Evolutionary conservation across 2,797 vertebrate species (phyloP).

Genomic region (Buceros bicornis): DNA sequence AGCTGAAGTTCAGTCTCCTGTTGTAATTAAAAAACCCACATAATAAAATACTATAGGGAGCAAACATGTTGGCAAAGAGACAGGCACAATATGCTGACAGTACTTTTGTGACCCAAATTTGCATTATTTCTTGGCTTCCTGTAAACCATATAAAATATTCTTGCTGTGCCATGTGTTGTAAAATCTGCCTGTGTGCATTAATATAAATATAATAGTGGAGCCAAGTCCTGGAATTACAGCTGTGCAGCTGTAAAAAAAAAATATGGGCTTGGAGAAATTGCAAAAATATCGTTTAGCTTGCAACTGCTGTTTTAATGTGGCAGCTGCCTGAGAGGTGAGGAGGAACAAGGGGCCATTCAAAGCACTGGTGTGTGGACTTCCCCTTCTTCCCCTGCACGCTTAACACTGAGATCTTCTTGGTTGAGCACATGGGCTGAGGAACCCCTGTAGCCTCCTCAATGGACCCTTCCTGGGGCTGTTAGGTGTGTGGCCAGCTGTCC

Average conservation of each 20-base stretch:
- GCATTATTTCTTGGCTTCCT: constrained; percentile 50
- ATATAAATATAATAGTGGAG: not conserved
- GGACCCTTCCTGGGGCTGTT: not conserved
- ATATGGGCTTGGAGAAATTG: not conserved
- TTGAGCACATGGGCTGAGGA: not conserved
- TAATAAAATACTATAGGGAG: not conserved
- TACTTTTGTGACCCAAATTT: constrained; percentile 35
- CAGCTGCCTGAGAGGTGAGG: not conserved
- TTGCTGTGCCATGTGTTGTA: not conserved
- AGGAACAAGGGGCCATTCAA: not conserved
- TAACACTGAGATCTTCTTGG: not conserved
- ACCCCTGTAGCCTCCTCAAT: not conserved
- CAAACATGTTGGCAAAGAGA: not conserved
- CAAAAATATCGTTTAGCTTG: not conserved
- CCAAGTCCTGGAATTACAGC: not conserved
- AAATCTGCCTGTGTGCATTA: constrained; percentile 6
- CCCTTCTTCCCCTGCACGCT: not conserved
- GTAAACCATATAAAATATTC: not conserved
- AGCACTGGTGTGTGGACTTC: rapidly evolving
- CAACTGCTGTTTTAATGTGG: not conserved
- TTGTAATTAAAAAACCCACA: not conserved
- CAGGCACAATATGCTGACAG: not conserved
- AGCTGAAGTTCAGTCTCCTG: not conserved
- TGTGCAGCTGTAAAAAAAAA: not conserved
- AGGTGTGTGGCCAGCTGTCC: not conserved